Base-by-base conservation (phyloP, 2,113 vertebrate genomes). In the Laticauda colubrina region DNA sequence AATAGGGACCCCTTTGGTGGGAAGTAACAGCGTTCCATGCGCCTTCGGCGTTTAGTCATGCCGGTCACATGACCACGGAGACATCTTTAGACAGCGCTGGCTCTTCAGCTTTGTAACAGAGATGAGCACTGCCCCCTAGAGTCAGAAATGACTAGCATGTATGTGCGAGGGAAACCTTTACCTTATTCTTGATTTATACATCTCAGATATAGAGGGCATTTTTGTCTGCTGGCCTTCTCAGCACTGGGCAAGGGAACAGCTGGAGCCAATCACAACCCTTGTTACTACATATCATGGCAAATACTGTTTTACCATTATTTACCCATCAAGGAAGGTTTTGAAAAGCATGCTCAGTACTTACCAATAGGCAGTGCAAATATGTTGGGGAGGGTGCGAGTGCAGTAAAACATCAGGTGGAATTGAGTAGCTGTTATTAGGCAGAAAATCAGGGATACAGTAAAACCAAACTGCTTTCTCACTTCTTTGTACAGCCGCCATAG, bases 351-450 rank as follows among this genome's bases (percentile, higher is more conserved):
- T 18, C n/a, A 2, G 5, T 0, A 95, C 97, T 86, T 97, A 99
- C 99, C 99, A 95, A 99, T 55, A 2, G 98, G 98, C 88, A 99
- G 97, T 0, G 98, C 99, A 94, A 99, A 98, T 45, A 98, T 96
- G 54, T 99, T 99, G 24, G 99, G 99, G 21, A 99, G 98, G 0
- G 98, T 99, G 94, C 99, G 97, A 0, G 98, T 98, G 96, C 99
- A 99, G 97, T 99, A 99, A 96, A 99, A 99, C 99, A 99, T 99
- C 21, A 99, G 96, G 93, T 99, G 99, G 96, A 99, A 99, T 97
- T 99, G 99, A 2, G 98, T 98, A 3, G 97, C 97, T 15, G 98
- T 98, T 56, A 97, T 98, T 94, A 99, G 97, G 94, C 98, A 99
- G 96, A 99, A 99, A 85, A 98, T 43, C 6, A 94, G 87, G 1